phyloP scores from a whole-genome alignment of 1,140 invertebrate genomes.

The Pentalonia nigronervosa region DNA sequence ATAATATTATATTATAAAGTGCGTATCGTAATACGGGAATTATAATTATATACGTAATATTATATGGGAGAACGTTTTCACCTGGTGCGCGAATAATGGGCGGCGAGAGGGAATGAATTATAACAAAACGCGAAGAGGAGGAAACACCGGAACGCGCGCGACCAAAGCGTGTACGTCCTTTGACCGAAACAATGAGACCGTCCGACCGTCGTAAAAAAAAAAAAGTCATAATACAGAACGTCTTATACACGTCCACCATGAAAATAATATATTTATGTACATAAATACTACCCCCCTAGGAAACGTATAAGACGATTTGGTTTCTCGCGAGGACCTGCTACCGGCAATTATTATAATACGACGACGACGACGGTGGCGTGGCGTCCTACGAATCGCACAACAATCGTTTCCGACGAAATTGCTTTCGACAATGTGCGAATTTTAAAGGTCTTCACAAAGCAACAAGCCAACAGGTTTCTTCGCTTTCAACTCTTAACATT shows the following conservation, averaged over 20 bases:
- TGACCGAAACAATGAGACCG: neutral
- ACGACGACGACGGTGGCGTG: neutral
- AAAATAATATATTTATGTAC: neutral
- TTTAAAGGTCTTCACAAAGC: neutral
- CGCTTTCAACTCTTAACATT: neutral
- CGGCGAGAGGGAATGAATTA: neutral
- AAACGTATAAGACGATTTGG: neutral
- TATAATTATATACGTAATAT: slow-evolving; percentile 5
- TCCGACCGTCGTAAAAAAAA: neutral
- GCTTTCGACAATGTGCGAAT: neutral
- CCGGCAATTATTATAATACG: neutral
- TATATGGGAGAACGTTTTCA: slow-evolving; percentile 29
- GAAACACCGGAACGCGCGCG: neutral
- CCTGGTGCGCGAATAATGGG: slow-evolving; percentile 31
- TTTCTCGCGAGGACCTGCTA: neutral
- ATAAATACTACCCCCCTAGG: neutral
- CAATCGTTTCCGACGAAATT: neutral
- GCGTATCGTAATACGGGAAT: slow-evolving; percentile 3
- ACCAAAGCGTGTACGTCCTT: slow-evolving; percentile 30
- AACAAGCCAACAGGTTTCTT: neutral
- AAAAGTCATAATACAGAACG: neutral
- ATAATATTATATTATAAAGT: neutral
- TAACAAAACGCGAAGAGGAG: neutral
- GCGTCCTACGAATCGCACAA: neutral
- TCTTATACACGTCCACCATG: neutral